A percentile compares a stretch with the other conserved stretches of the same genome.
Evolutionary conservation across 2,888 invertebrate species (phyloP).

Genomic region (Pilophorus perplexus): DNA sequence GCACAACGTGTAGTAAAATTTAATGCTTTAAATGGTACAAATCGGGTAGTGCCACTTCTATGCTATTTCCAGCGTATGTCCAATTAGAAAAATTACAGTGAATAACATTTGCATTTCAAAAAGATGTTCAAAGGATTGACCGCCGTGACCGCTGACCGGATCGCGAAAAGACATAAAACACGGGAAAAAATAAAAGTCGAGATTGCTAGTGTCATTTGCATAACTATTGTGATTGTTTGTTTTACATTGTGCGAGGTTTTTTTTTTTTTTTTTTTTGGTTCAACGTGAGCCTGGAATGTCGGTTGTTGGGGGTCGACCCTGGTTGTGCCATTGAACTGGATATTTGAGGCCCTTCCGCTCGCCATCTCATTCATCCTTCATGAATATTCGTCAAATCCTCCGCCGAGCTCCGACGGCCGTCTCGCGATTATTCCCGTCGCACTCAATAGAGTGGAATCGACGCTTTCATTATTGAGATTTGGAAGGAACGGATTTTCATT

Average conservation of each 20-base stretch:
- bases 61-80: too few relatives aligned
- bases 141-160: constrained; percentile 6
- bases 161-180: background rate
- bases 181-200: too few relatives aligned
- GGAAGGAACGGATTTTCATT: too few relatives aligned
- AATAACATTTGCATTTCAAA: background rate
- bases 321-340: constrained; percentile 34
- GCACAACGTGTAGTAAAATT: background rate
- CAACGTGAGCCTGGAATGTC: too few relatives aligned
- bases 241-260: too few relatives aligned
- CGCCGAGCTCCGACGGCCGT: background rate
- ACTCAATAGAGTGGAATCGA: background rate
- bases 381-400: constrained; percentile 13
- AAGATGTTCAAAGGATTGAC: background rate
- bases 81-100: too few relatives aligned
- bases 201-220: constrained; percentile 1
- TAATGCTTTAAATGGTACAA: background rate
- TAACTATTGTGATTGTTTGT: constrained; percentile 25
- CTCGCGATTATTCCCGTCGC: background rate
- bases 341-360: constrained; percentile 21
- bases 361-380: constrained; percentile 28
- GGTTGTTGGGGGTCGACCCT: constrained; percentile 13
- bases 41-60: too few relatives aligned
- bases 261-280: too few relatives aligned
- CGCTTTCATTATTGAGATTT: background rate